Evolutionary conservation across 2,888 invertebrate species (phyloP), one percentile per base, ranked within the genome.

Genomic region (Heliconius sara): DNA sequence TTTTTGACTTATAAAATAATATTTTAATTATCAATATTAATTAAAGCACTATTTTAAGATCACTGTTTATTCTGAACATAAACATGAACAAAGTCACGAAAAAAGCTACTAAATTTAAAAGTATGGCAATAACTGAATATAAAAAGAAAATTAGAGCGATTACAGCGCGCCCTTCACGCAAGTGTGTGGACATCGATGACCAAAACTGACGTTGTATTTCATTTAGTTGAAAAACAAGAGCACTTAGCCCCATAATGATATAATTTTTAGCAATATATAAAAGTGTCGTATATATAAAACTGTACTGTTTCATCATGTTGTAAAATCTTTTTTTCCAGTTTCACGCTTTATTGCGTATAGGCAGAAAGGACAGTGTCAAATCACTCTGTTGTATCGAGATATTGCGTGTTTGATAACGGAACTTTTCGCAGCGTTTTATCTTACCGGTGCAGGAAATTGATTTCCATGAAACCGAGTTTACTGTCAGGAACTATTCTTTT

Each of bases 121-220:
- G 16, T 43, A 27, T 70, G 43, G 43, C 43, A 70, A 47, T 27
- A 70, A 43, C 7, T 3, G 43, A 47, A 47, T 43, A 19, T 25
- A 70, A 70, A 47, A 70, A 43, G n/a, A 25, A 70, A 70, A 70
- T 16, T 25, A 70, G 68, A 70, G 25, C 43, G 43, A 70, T 70
- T 70, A 70, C 43, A 70, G 43, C 5, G n/a, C 30, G 34, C 60
- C n/a, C 60, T 22, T 30, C 57, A n/a, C 52, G 57, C 34, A 34
- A 7, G 34, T 60, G 57, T 73, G 60, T 73, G 73, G 73, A 73
- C 73, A 73, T 73, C 60, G 73, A 34, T n/a, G 73, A 60, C 73
- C 57, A 60, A 73, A 57, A 60, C 39, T 16, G 60, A 16, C 60
- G 16, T 2, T 73, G 57, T 60, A 60, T 60, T 57, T 73, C 34